Evolutionary conservation across 2,113 vertebrate genomes (phyloP).

Genomic region (Malurus cyaneus): DNA sequence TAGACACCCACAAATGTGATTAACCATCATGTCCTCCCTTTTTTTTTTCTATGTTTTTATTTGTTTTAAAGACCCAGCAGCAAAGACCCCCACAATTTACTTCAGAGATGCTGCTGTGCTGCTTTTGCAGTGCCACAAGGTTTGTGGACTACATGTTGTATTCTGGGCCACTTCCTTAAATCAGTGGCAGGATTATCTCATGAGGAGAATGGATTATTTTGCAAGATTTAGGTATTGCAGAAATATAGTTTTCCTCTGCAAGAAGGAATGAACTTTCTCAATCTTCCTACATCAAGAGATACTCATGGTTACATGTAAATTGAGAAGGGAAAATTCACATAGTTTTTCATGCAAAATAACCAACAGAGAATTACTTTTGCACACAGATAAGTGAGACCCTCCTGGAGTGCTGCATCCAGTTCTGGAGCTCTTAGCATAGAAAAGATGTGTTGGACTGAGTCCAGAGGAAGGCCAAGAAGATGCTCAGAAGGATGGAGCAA

Average conservation of each 20-base stretch:
- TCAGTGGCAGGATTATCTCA: neutral
- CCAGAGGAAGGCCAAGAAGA: neutral
- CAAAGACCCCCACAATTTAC: neutral
- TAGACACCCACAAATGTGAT: neutral
- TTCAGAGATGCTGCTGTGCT: neutral
- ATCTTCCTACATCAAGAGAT: neutral
- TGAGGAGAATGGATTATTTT: neutral
- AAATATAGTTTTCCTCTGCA: neutral
- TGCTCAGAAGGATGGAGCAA: neutral
- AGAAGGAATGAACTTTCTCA: neutral
- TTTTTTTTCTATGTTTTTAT: neutral
- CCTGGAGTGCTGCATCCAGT: neutral
- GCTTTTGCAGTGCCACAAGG: neutral
- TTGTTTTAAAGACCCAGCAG: neutral
- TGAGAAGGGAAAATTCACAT: neutral
- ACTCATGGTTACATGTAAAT: neutral
- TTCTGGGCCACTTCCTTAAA: neutral
- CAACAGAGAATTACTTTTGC: neutral
- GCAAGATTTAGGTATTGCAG: neutral
- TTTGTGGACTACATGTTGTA: neutral
- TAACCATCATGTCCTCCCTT: neutral
- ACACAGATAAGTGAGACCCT: neutral
- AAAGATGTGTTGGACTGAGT: neutral
- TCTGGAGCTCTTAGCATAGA: neutral
- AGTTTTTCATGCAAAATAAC: neutral